A percentile compares a stretch with the other conserved stretches of the same genome.
Evolutionary conservation across 2,888 invertebrate species (phyloP).

Genomic region (Cerceris ruficornis): DNA sequence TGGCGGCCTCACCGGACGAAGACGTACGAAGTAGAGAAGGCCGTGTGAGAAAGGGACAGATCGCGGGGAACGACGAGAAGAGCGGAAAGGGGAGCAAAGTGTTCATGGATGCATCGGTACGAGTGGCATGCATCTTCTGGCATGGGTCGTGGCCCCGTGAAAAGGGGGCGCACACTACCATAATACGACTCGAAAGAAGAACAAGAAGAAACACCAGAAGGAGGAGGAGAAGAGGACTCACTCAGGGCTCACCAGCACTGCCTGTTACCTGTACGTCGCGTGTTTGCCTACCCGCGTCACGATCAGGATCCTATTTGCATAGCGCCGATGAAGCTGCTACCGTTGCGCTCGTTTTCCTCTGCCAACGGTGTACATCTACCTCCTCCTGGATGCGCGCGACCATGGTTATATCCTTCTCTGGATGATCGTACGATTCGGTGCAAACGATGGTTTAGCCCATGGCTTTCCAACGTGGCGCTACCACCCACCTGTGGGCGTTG

Average conservation of each 20-base stretch:
- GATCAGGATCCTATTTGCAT: slow-evolving; percentile 81
- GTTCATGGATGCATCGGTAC: slow-evolving; percentile 61
- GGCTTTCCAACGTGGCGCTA: too few relatives aligned
- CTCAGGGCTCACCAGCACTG: slow-evolving; percentile 63
- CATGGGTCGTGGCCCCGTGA: slow-evolving; percentile 71
- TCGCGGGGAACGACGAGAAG: slow-evolving; percentile 15
- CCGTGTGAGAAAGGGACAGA: slow-evolving; percentile 18
- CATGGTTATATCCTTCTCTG: not conserved
- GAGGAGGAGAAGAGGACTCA: slow-evolving; percentile 64
- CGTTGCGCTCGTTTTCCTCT: slow-evolving; percentile 56
- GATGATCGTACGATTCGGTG: slow-evolving; percentile 9
- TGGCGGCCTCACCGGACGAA: slow-evolving; percentile 3
- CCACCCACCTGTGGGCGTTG: too few relatives aligned
- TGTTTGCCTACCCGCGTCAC: slow-evolving; percentile 79
- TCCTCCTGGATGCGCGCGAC: slow-evolving; percentile 22
- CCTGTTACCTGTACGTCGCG: slow-evolving; percentile 75
- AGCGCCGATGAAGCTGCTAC: slow-evolving; percentile 79
- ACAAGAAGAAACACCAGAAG: slow-evolving; percentile 29
- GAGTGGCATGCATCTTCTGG: slow-evolving; percentile 63
- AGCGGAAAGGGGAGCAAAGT: slow-evolving; percentile 41
- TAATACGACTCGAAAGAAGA: slow-evolving; percentile 52
- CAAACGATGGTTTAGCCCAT: not conserved
- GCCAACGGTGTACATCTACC: slow-evolving; percentile 37
- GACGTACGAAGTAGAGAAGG: slow-evolving; percentile 14
- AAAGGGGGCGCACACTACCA: slow-evolving; percentile 58